phyloP scores from a whole-genome alignment of 2,888 invertebrate genomes.

The Anoplius nigerrimus region DNA sequence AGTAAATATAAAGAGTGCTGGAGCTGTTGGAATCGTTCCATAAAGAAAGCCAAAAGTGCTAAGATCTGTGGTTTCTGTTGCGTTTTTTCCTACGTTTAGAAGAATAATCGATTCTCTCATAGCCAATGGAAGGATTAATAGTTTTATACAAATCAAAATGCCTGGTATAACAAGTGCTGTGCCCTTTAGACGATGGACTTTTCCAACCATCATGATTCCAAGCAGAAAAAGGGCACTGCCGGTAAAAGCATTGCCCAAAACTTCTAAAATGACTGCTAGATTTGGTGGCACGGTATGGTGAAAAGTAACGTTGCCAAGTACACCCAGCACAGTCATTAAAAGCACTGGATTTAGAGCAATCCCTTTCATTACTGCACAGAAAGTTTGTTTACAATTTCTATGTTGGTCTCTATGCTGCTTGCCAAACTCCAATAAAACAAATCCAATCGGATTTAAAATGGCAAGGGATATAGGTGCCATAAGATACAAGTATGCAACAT shows the following conservation, averaged over 20 bases:
- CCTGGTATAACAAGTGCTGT: slow-evolving; percentile 88
- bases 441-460: slow-evolving; percentile 93
- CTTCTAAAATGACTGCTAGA: slow-evolving; percentile 85
- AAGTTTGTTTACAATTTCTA: slow-evolving; percentile 54
- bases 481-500: slow-evolving; percentile 91
- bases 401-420: slow-evolving; percentile 75
- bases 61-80: slow-evolving; percentile 86
- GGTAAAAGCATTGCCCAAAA: slow-evolving; percentile 91
- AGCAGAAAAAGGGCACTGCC: slow-evolving; percentile 93
- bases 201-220: slow-evolving; percentile 94
- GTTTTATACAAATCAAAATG: slow-evolving; percentile 91
- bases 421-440: slow-evolving; percentile 90
- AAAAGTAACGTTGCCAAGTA: slow-evolving; percentile 89
- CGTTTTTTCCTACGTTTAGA: slow-evolving; percentile 81
- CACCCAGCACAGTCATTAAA: slow-evolving; percentile 94
- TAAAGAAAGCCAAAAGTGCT: slow-evolving; percentile 96
- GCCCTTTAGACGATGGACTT: slow-evolving; percentile 86
- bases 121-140: slow-evolving; percentile 90
- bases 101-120: slow-evolving; percentile 90
- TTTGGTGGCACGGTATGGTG: slow-evolving; percentile 85
- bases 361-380: slow-evolving; percentile 77
- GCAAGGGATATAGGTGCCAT: slow-evolving; percentile 96
- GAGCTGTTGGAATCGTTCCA: slow-evolving; percentile 96
- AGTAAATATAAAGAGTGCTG: slow-evolving; percentile 96
- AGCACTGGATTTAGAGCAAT: slow-evolving; percentile 92